Base-by-base conservation (phyloP, 2,113 vertebrate species). In the Bolborhynchus lineola region DNA sequence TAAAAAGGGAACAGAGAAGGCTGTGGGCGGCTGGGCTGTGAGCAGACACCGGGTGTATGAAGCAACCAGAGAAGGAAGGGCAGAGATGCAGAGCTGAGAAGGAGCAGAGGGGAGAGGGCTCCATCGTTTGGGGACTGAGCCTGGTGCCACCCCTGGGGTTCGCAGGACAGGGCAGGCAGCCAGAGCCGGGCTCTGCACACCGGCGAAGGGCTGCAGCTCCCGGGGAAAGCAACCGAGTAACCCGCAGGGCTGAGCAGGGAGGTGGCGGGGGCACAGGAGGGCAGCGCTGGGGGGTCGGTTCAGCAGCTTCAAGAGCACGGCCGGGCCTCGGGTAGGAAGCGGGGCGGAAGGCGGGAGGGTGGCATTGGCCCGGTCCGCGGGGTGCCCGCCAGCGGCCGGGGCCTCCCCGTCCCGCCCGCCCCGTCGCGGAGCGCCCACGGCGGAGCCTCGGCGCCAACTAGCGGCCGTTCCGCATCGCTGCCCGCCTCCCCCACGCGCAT, bases 1-100 rank as follows among this genome's bases (percentile, higher is more conserved):
- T 5, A 2, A 53, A 39, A 47, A 33, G 13, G 28, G 28, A n/a
- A 33, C 5, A 1, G 57, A 26, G 35, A 6, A 62, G 25, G 0
- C 1, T 0, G 12, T 0, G 37, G 25, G 0, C 3, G 69, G 37
- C 26, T 1, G 60, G 50, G 39, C 47, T 16, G 57, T 0, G 72
- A 24, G 65, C 2, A 2, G 44, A 8, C 62, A 12, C 16, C 2
- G 29, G 14, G 2, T 2, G 28, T 59, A 20, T 6, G 29, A 35
- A 35, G 49, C 16, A 10, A 7, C 5, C 17, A 1, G 31, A 44
- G 17, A 1, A 12, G 21, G 71, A 26, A 39, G 7, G 13, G 35
- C 28, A 17, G 68, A 26, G 31, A 59, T 24, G 33, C 16, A 35
- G 57, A 59, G 57, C 33, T 59, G 57, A 23, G 33, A 59, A 59